phyloP scores from a whole-genome alignment of 2,888 invertebrate species.

The Catocala fraxini region DNA sequence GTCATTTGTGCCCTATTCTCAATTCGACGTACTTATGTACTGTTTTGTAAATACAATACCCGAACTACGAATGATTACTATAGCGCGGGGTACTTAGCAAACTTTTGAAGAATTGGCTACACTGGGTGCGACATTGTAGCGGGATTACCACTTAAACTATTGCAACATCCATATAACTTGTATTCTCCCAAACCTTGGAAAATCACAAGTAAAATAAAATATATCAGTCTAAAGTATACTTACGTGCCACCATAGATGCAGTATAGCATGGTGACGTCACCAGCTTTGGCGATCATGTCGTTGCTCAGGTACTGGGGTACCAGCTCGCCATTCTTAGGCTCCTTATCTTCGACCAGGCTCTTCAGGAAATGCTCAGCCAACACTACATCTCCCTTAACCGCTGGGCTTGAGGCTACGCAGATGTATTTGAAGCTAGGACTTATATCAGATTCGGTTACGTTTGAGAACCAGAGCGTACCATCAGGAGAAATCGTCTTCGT shows the following conservation, averaged over 20 bases:
- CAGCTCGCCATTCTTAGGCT: slow-evolving; percentile 60
- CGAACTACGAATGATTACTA: too few species aligned
- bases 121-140: too few species aligned
- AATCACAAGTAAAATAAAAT: too few species aligned
- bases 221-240: slow-evolving; percentile 46
- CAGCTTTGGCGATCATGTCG: slow-evolving; percentile 63
- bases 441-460: slow-evolving; percentile 66
- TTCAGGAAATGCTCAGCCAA: slow-evolving; percentile 70
- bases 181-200: too few species aligned
- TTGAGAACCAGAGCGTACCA: slow-evolving; percentile 72
- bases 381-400: slow-evolving; percentile 56
- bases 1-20: too few species aligned
- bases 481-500: slow-evolving; percentile 69
- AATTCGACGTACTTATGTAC: too few species aligned
- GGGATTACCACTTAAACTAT: too few species aligned
- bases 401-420: slow-evolving; percentile 69
- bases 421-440: slow-evolving; percentile 66
- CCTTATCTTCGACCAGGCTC: slow-evolving; percentile 54
- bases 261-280: slow-evolving; percentile 68
- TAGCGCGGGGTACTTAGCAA: too few species aligned
- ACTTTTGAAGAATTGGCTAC: too few species aligned
- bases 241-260: slow-evolving; percentile 80
- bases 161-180: too few species aligned
- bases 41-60: too few species aligned
- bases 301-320: slow-evolving; percentile 68